Evolutionary conservation across 2,113 vertebrate genomes (phyloP).

Genomic region (Eptesicus fuscus): DNA sequence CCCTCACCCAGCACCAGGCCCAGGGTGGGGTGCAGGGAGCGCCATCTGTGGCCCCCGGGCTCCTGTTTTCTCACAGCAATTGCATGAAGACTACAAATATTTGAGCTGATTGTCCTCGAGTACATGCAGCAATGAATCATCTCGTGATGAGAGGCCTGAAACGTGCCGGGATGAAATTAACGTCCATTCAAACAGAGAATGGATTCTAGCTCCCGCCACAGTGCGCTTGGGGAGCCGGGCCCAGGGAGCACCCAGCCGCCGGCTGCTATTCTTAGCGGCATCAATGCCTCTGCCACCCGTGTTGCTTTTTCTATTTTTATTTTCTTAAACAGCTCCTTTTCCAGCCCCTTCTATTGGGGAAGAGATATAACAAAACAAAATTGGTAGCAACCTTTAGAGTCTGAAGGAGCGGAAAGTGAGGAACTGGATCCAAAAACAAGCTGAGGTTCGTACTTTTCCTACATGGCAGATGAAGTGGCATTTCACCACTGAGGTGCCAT

Average conservation of each 20-base stretch:
- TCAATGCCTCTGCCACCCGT: neutral
- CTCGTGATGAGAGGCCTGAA: slow-evolving; percentile 66
- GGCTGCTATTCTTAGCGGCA: slow-evolving; percentile 50
- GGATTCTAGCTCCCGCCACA: slow-evolving; percentile 52
- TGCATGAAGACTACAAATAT: slow-evolving; percentile 68
- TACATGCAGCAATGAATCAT: slow-evolving; percentile 60
- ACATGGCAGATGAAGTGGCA: neutral
- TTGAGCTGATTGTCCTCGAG: slow-evolving; percentile 58
- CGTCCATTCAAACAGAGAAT: slow-evolving; percentile 66
- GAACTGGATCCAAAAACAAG: neutral
- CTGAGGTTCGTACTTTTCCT: neutral
- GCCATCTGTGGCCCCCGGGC: accelerated
- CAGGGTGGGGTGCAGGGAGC: accelerated
- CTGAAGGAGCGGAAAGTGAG: neutral
- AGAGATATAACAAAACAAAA: neutral
- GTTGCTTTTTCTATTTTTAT: slow-evolving; percentile 60
- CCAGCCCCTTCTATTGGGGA: neutral
- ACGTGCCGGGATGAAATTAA: slow-evolving; percentile 68
- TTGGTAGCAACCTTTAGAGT: neutral
- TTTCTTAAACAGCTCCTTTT: slow-evolving; percentile 57
- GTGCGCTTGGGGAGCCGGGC: slow-evolving; percentile 4
- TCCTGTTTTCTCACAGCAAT: slow-evolving; percentile 57
- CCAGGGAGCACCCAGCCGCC: neutral
- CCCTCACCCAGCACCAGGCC: neutral
- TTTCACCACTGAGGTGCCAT: neutral